These are phyloP conservation scores for Pseudopipra pipra DNA, from an alignment of 2,113 vertebrate species.

Conservation along the genomic window DNA sequence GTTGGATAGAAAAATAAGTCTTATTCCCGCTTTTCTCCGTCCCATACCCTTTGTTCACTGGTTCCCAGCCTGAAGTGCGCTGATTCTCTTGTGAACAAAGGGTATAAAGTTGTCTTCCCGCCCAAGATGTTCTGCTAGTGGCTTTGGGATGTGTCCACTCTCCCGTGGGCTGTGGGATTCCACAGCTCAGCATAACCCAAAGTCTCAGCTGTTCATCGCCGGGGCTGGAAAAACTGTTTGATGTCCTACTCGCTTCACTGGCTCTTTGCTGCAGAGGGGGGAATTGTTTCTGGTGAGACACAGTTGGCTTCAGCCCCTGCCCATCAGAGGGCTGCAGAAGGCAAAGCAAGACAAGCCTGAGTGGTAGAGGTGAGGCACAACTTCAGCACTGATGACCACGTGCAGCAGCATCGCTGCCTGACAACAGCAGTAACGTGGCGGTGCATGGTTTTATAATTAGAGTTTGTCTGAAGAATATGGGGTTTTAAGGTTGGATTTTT, in stretches of 20 bases:
- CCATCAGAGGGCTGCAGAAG: neutral
- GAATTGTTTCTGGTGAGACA: neutral
- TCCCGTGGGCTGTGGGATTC: neutral
- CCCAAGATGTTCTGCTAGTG: neutral
- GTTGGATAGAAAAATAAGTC: neutral
- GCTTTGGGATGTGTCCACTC: neutral
- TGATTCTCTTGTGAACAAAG: neutral
- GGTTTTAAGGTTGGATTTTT: neutral
- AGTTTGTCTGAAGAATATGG: neutral
- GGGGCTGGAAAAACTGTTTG: neutral
- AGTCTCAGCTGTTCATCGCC: neutral
- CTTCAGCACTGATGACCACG: neutral
- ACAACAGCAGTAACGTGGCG: accelerated
- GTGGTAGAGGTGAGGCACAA: neutral
- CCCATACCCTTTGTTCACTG: neutral
- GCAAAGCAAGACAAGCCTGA: neutral
- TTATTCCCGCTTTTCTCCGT: neutral
- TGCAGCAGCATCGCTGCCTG: accelerated
- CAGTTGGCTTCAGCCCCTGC: neutral
- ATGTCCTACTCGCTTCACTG: neutral
- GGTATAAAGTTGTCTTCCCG: neutral
- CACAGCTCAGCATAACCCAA: neutral
- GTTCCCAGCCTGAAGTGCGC: neutral
- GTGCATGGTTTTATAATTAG: accelerated
- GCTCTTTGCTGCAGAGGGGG: neutral